Percentiles rank a stretch among this genome's conserved stretches.
These are phyloP conservation scores for Lepisosteus osseus DNA, from an alignment of 2,113 vertebrate species.

Conservation along the genomic window DNA sequence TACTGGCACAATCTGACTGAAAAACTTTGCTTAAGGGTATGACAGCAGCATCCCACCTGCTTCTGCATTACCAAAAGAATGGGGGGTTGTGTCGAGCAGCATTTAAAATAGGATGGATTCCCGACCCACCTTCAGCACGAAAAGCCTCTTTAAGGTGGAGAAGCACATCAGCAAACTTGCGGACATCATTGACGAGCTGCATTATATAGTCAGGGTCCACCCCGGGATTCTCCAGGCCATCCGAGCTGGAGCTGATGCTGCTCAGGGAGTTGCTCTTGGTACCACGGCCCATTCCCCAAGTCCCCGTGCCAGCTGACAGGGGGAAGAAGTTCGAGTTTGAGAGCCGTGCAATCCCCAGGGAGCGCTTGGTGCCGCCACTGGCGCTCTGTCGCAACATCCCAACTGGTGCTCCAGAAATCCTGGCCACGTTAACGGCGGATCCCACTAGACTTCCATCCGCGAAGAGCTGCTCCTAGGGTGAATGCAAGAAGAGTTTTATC, in stretches of 20 bases:
- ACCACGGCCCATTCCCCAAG: constrained; percentile 77
- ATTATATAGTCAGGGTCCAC: constrained; percentile 89
- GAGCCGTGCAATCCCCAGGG: constrained; percentile 68
- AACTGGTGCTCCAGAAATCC: constrained; percentile 50
- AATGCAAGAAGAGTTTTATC: background rate
- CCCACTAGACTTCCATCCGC: constrained; percentile 43
- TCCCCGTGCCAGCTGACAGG: constrained; percentile 59
- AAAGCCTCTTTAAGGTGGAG: constrained; percentile 89
- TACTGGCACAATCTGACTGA: too few relatives aligned
- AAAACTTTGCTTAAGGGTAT: too few relatives aligned
- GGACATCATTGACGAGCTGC: constrained; percentile 89
- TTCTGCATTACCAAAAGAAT: too few relatives aligned
- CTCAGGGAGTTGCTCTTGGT: constrained; percentile 70
- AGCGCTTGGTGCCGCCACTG: constrained; percentile 69
- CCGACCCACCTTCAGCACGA: constrained; percentile 77
- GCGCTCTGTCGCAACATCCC: constrained; percentile 83
- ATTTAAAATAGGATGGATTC: constrained; percentile 29
- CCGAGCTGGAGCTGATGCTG: constrained; percentile 65
- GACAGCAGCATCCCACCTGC: too few relatives aligned
- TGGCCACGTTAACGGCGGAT: constrained; percentile 44
- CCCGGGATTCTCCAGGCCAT: constrained; percentile 62
- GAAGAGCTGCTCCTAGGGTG: constrained; percentile 17
- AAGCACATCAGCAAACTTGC: constrained; percentile 88
- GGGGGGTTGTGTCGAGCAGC: too few relatives aligned
- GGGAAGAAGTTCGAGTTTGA: constrained; percentile 65